Base-by-base conservation (phyloP, 1,140 invertebrate species). In the Centruroides sculpturatus region DNA sequence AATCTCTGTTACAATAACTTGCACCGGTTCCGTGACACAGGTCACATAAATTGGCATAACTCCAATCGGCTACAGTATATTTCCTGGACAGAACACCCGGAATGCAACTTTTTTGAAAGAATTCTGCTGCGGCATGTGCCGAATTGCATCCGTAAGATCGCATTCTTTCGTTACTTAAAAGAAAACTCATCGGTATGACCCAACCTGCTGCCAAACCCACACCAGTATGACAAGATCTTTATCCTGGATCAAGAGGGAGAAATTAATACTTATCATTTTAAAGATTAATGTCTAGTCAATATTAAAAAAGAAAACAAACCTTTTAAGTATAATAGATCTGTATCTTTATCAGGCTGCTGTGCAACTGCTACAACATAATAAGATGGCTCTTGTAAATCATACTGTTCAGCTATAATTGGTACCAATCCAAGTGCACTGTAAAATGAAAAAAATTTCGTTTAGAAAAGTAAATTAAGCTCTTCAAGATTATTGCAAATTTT, bases 281-380 rank as follows among this genome's bases (percentile, higher is more conserved):
- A 23, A 23, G 23, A 23, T 23, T 23, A 23, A 23, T 23, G 23
- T 63, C 64, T 23, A 6, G 35, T 6, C 5, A 5, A 53, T 6
- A 53, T 6, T 53, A 6, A 53, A 53, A 6, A 6, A 53, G 5
- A 53, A 36, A 8, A 51, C 8, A 53, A 53, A 75, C 87, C 87
- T 74, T 86, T 86, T 0, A 98, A 73, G 71, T 89, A 93, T 0
- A 92, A 87, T 0, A 97, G 72, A 68, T 92, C 89, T 0, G 92
- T 92, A 50, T 81, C 81, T 0, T 85, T 81, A 71, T 93, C 90
- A 57, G 87, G 83, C 71, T 91, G 85, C 72, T 90, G 92, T 0
- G 88, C 86, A 0, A 98, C 88, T 10, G 92, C 93, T 2, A 98
- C 93, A 0, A 89, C 90, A 73, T 95, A 97, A 74, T 95, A 97